Evolutionary conservation across 2,113 vertebrate genomes (phyloP), one percentile per base, ranked within the genome.

Genomic region (Solea senegalensis): DNA sequence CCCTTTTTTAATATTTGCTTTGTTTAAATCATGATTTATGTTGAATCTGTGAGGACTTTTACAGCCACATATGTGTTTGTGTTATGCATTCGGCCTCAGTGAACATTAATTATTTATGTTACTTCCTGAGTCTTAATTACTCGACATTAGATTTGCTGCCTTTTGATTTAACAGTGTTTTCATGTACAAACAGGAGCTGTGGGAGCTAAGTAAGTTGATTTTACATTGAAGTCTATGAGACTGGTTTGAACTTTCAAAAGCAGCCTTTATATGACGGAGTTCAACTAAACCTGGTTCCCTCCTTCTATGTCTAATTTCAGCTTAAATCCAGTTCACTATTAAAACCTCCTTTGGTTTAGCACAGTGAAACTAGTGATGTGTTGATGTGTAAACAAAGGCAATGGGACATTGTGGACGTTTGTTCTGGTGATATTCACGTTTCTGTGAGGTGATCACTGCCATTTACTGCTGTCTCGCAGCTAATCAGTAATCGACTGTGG

Each of bases 351-450:
- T 80, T 67, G 56, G 63, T 51, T 75, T 56, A 11, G 8, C 65
- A 14, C 51, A 39, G 70, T 90, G 88, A 88, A 87, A 78, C 74
- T 14, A 10, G 34, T 6, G 2, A 7, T 15, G 44, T 45, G 83
- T 84, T 75, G 88, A 89, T 59, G 81, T 90, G 80, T 66, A 49
- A 75, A 60, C 66, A 50, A 53, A 80, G 48, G 10, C 5, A 65
- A 41, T 43, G 39, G 49, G 80, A 51, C 11, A 14, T 56, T 70
- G 72, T 80, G 77, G 83, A 73, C 46, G 60, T 60, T 7, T 21
- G 40, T 64, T 68, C 1, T 9, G 54, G 15, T 43, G 34, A 61
- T 69, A 53, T 56, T 61, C 7, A 40, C 46, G 16, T 63, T 58
- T 65, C 3, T 59, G 6, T 46, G 3, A 43, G 27, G 74, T 84